Conservation (phyloP, 2,888 invertebrate species). For the Leuctra nigra region DNA sequence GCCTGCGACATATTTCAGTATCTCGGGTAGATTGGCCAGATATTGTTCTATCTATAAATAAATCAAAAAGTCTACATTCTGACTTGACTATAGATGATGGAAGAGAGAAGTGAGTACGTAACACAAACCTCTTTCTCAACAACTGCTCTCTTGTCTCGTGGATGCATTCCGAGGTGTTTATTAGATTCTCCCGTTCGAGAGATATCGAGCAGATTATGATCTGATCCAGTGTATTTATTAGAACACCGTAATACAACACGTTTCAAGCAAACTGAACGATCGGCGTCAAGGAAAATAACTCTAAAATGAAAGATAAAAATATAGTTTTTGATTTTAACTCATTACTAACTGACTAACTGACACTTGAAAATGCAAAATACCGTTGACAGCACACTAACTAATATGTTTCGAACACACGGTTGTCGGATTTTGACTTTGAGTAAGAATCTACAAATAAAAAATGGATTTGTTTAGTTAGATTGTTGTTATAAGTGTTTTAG, state of each 20-base stretch:
- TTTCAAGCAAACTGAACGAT: conserved; percentile 39
- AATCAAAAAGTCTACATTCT: too few relatives aligned
- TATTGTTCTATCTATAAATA: background rate
- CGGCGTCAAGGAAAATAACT: conserved; percentile 45
- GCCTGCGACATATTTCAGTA: background rate
- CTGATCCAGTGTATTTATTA: conserved; percentile 43
- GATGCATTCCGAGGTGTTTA: background rate
- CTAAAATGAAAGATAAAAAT: conserved; percentile 35
- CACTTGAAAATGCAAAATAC: too few relatives aligned
- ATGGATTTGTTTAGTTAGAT: too few relatives aligned
- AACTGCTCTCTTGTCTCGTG: background rate
- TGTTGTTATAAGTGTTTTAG: too few relatives aligned
- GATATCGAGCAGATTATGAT: background rate
- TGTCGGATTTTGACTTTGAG: too few relatives aligned
- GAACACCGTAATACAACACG: conserved; percentile 40
- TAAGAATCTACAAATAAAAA: too few relatives aligned
- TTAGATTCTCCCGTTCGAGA: background rate
- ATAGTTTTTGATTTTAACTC: too few relatives aligned
- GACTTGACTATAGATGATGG: too few relatives aligned
- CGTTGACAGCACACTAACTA: too few relatives aligned
- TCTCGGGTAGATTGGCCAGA: background rate
- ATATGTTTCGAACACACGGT: too few relatives aligned
- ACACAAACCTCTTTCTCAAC: background rate
- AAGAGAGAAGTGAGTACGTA: too few relatives aligned
- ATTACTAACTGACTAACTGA: too few relatives aligned